Percentiles rank a stretch among this genome's conserved stretches.
phyloP scores from a whole-genome alignment of 37 sponge, comb jelly and placozoan genomes.

The Mnemiopsis leidyi region DNA sequence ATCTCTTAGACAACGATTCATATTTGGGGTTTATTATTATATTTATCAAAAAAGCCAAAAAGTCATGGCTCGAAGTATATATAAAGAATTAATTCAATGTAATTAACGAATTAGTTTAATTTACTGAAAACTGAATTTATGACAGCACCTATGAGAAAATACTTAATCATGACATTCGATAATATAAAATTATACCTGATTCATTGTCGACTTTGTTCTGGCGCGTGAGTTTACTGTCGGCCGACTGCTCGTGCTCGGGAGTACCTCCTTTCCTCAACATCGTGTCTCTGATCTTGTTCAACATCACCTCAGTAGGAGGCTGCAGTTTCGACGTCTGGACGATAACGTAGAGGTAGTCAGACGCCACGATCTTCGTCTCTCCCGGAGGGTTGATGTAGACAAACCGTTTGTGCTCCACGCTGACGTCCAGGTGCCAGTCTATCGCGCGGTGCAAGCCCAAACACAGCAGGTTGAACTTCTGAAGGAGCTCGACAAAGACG shows the following conservation, averaged over 20 bases:
- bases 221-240: neutral
- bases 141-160: no score
- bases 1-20: no score
- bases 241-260: neutral
- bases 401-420: slow-evolving; percentile 1
- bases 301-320: slow-evolving; percentile 15
- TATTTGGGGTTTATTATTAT: no score
- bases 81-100: no score
- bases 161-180: no score
- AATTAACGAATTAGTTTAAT: no score
- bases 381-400: slow-evolving; percentile 55
- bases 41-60: no score
- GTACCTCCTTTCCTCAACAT: neutral
- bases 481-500: slow-evolving; percentile 52
- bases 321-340: slow-evolving; percentile 49
- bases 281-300: slow-evolving; percentile 13
- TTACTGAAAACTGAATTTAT: no score
- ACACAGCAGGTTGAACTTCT: slow-evolving; percentile 58
- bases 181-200: neutral
- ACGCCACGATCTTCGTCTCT: slow-evolving; percentile 34
- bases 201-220: slow-evolving; percentile 13
- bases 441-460: slow-evolving; percentile 30
- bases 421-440: neutral
- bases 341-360: slow-evolving; percentile 26
- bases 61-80: no score